These are phyloP conservation scores for Caerostris darwini DNA, from an alignment of 1,140 invertebrate genomes.

Conservation along the genomic window DNA sequence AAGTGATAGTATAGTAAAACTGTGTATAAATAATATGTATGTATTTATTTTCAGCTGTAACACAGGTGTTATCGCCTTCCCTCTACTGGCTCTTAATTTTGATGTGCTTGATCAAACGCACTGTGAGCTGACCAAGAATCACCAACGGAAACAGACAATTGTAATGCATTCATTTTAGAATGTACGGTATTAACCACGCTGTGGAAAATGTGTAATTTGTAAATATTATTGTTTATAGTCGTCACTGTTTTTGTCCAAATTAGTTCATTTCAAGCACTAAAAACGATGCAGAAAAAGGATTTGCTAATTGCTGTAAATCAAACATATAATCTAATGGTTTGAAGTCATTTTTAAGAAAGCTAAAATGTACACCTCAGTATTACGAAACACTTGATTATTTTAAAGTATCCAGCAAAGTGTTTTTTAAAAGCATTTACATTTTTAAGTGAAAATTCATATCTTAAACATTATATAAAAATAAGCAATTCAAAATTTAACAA, in stretches of 20 bases:
- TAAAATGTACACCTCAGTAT: too few species aligned
- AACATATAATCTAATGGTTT: too few species aligned
- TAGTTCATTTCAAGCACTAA: not conserved
- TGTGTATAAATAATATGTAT: not conserved
- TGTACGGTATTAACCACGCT: conserved; percentile 50
- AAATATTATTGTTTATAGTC: conserved; percentile 49
- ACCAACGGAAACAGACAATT: not conserved
- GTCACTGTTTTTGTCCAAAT: conserved; percentile 6
- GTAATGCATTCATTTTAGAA: conserved; percentile 64
- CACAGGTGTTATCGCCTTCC: not conserved
- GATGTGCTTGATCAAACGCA: not conserved
- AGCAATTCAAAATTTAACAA: too few species aligned
- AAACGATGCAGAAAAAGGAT: not conserved
- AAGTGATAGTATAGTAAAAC: too few species aligned
- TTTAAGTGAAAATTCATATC: too few species aligned
- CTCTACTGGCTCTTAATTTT: conserved; percentile 33
- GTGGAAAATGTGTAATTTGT: conserved; percentile 54
- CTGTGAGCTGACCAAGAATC: conserved; percentile 11
- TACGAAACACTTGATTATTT: too few species aligned
- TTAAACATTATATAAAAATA: too few species aligned
- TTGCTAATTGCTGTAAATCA: too few species aligned
- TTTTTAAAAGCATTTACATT: too few species aligned
- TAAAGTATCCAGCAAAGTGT: too few species aligned
- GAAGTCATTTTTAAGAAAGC: too few species aligned
- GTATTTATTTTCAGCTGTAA: not conserved